Percentiles rank a stretch among this genome's conserved stretches.
Evolutionary conservation across 1,140 invertebrate genomes (phyloP).

Genomic region (Steinernema feltiae): DNA sequence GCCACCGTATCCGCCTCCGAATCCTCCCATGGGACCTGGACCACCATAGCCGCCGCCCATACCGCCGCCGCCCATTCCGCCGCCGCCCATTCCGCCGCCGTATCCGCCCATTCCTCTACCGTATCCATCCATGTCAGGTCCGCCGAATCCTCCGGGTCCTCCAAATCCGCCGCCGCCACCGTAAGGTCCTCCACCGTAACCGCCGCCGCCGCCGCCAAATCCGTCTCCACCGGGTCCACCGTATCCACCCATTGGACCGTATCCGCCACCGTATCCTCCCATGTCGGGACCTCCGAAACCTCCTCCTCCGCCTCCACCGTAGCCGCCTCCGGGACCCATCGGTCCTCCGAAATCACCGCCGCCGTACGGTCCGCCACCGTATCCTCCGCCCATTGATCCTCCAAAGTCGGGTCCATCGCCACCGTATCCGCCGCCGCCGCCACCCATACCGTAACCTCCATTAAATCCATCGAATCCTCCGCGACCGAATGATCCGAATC

Average conservation of each 20-base stretch:
- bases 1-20: constrained; percentile 28
- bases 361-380: constrained; percentile 17
- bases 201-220: constrained; percentile 17
- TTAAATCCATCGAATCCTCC: constrained; percentile 27
- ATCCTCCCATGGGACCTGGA: constrained; percentile 16
- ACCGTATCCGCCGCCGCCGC: constrained; percentile 22
- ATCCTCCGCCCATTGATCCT: constrained; percentile 20
- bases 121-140: constrained; percentile 21
- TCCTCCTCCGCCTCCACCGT: constrained; percentile 16
- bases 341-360: constrained; percentile 17
- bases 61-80: constrained; percentile 20
- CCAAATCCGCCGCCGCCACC: constrained; percentile 21
- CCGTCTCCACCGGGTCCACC: constrained; percentile 11
- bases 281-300: constrained; percentile 18
- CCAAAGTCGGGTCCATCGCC: constrained; percentile 22
- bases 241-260: constrained; percentile 23
- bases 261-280: constrained; percentile 22
- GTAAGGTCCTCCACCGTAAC: constrained; percentile 6
- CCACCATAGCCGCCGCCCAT: constrained; percentile 16
- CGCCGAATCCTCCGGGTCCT: constrained; percentile 17
- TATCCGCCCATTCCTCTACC: constrained; percentile 17
- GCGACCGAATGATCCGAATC: constrained; percentile 16
- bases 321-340: constrained; percentile 21
- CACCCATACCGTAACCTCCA: constrained; percentile 19
- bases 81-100: constrained; percentile 22